These are phyloP conservation scores for Erpornis zantholeuca DNA, from an alignment of 2,113 vertebrate genomes.

Conservation along the genomic window DNA sequence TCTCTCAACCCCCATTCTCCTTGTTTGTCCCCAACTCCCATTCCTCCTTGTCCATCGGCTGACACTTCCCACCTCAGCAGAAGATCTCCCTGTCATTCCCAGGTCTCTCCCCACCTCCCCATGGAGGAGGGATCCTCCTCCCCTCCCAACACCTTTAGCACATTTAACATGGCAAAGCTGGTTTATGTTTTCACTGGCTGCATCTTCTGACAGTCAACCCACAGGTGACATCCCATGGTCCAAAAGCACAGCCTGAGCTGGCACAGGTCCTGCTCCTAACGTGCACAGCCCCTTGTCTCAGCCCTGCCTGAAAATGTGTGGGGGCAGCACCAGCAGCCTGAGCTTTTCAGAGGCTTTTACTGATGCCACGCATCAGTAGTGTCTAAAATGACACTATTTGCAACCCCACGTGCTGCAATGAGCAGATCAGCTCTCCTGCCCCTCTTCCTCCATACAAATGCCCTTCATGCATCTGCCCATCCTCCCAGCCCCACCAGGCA, in stretches of 20 bases:
- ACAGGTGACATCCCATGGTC: fast-evolving
- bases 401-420: not conserved
- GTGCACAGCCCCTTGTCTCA: not conserved
- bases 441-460: not conserved
- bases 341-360: not conserved
- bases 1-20: not conserved
- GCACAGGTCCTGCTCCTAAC: not conserved
- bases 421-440: not conserved
- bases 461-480: fast-evolving
- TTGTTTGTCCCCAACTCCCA: not conserved
- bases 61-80: not conserved
- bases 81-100: not conserved
- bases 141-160: not conserved
- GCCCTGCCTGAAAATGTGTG: not conserved
- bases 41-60: not conserved
- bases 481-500: not conserved
- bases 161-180: not conserved
- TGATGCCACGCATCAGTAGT: not conserved
- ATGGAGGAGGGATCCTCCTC: not conserved
- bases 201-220: not conserved
- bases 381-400: not conserved
- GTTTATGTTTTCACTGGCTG: not conserved
- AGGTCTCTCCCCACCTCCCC: fast-evolving
- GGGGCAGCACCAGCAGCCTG: not conserved
- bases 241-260: not conserved